Conservation (phyloP, 2,113 vertebrate genomes). For the Perca flavescens region DNA sequence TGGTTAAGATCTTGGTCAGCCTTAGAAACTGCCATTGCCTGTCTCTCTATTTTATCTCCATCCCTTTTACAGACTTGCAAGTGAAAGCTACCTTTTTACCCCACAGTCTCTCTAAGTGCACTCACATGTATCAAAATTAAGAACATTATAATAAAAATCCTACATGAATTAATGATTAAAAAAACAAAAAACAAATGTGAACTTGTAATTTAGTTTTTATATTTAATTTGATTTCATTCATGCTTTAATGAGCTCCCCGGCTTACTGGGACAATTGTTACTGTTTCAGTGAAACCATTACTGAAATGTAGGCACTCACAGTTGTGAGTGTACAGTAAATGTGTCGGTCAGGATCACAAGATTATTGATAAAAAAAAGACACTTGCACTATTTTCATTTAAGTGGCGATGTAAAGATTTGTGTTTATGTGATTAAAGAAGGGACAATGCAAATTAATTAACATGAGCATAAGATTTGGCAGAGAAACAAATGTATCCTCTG, state of each 20-base stretch:
- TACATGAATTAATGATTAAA: not conserved
- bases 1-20: not conserved
- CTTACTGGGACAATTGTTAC: not conserved
- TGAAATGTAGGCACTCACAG: not conserved
- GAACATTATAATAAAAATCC: not conserved
- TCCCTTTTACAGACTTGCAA: not conserved
- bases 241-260: not conserved
- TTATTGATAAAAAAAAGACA: not conserved
- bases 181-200: not conserved
- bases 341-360: not conserved
- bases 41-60: not conserved
- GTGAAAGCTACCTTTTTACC: not conserved
- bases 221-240: not conserved
- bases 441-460: too few relatives aligned
- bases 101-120: not conserved
- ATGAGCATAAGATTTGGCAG: not conserved
- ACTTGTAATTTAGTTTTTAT: not conserved
- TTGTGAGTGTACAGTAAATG: not conserved
- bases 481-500: not conserved
- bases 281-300: not conserved
- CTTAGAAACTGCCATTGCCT: not conserved
- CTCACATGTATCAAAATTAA: not conserved
- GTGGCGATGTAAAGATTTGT: not conserved
- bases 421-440: too few relatives aligned
- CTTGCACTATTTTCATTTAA: not conserved